Conservation (phyloP, 2,113 vertebrate species). For the Dendropsophus ebraccatus region DNA sequence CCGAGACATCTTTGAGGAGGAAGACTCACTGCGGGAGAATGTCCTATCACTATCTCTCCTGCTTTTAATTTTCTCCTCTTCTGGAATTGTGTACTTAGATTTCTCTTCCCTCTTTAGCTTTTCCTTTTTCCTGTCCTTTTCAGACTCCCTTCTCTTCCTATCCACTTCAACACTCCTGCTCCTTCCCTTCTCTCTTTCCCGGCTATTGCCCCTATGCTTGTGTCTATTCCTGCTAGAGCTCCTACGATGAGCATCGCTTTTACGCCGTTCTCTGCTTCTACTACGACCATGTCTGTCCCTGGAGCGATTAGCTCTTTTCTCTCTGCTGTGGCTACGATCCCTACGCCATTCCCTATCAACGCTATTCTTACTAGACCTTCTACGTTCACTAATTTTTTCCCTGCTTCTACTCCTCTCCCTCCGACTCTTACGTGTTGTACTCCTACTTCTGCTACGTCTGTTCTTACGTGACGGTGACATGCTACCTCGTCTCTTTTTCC, state of each 20-base stretch:
- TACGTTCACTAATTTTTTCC: conserved; percentile 78
- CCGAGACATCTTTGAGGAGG: conserved; percentile 81
- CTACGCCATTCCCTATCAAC: conserved; percentile 78
- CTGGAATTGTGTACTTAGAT: conserved; percentile 77
- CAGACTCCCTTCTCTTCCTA: conserved; percentile 84
- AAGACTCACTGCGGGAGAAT: conserved; percentile 79
- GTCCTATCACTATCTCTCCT: conserved; percentile 87
- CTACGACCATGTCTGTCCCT: conserved; percentile 86
- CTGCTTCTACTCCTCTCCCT: conserved; percentile 78
- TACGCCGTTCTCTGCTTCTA: conserved; percentile 88
- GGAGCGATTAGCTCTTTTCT: conserved; percentile 82
- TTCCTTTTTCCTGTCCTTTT: conserved; percentile 85
- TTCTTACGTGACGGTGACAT: conserved; percentile 77
- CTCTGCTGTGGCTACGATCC: conserved; percentile 80
- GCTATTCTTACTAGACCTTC: conserved; percentile 82
- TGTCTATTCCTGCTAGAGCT: conserved; percentile 77
- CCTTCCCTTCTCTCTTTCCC: conserved; percentile 85
- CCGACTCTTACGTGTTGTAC: conserved; percentile 76
- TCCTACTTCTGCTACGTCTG: conserved; percentile 85
- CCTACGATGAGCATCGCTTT: conserved; percentile 81
- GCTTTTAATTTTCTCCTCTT: conserved; percentile 88
- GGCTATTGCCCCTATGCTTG: conserved; percentile 78
- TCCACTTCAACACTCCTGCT: conserved; percentile 81
- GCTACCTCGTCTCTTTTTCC: conserved; percentile 84
- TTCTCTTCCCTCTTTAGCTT: conserved; percentile 82